Base-by-base conservation (phyloP, 2,888 invertebrate genomes). In the Leucophenga maculata region DNA sequence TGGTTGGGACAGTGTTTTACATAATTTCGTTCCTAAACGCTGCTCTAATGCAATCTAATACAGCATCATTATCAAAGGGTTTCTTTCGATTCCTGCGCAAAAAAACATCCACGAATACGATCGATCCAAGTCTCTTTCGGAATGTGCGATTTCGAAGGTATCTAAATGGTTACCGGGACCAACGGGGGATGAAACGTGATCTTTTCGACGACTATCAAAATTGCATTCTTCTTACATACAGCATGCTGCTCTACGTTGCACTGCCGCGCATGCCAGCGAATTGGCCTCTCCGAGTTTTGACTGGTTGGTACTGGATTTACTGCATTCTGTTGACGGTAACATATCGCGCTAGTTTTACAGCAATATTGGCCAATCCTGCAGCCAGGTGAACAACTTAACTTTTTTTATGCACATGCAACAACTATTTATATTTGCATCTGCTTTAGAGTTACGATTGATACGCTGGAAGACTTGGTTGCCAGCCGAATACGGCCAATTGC, bases 281-380 rank as follows among this genome's bases (percentile, higher is more conserved):
- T 16, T 95, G 95, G 95, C 93, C 95, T 0, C 89, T 96, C 54
- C 90, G 95, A 46, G 89, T 95, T 32, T 89, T 96, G 14, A 95
- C 95, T 1, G 95, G 96, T 0, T 95, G 95, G 93, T 96, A 95
- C 88, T 96, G 95, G 95, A 86, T 95, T 1, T 96, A 95, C 85
- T 94, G 94, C 81, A 92, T 95, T 72, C 89, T 95, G 3, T 90
- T 95, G 6, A 93, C 94, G 0, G 94, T 95, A 0, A 92, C 94
- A 0, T 96, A 96, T 85, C 89, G 93, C 80, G 95, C 95, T 0
- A 95, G 95, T 78, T 93, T 96, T 91, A 95, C 95, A 0, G 95
- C 95, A 0, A 94, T 94, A 67, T 89, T 96, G 60, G 94, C 95
- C 0, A 93, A 93, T 86, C 95, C 95, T 31, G 90, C 92, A 0